Base-by-base conservation (phyloP, 2,888 invertebrate genomes). In the Mimumesa dahlbomi region DNA sequence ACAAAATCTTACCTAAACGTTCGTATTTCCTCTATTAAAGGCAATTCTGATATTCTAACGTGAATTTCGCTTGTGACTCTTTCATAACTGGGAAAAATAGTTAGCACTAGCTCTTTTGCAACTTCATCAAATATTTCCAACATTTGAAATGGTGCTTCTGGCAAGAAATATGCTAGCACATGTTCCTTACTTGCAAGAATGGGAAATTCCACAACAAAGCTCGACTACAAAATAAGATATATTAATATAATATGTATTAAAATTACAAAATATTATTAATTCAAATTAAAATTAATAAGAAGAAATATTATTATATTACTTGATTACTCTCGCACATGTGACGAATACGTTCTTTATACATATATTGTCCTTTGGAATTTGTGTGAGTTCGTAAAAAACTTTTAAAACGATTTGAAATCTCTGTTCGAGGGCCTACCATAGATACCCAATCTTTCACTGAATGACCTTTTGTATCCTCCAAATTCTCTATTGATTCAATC, bases 81-180 rank as follows among this genome's bases (percentile, higher is more conserved):
- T 81, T 97, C 96, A 87, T 99, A 99, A 84, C 97, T 96, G 0
- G 99, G 98, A 86, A 97, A 99, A 90, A 98, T 96, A 64, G 95
- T 94, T 14, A 98, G 90, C 0, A 99, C 98, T 75, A 99, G 94
- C 53, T 95, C 95, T 87, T 96, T 96, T n/a, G 96, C 96, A 0
- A 97, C 97, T 90, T 96, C 95, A 89, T 98, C 97, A 88, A 99
- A 97, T 75, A 98, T 97, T 87, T 95, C 94, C n/a, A 99, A 90
- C 95, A 99, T 97, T 91, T 98, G 98, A 75, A 95, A 93, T 0
- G 99, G 99, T 0, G 99, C 99, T 89, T 99, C 99, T 0, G 99
- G 99, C 50, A 99, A 88, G 89, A 99, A 99, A 89, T 97, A 99
- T 0, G 98, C 98, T 46, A 99, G 91, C 0, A 97, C 97, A 88